phyloP scores from a whole-genome alignment of 2,113 vertebrate species.

The Chamaea fasciata region DNA sequence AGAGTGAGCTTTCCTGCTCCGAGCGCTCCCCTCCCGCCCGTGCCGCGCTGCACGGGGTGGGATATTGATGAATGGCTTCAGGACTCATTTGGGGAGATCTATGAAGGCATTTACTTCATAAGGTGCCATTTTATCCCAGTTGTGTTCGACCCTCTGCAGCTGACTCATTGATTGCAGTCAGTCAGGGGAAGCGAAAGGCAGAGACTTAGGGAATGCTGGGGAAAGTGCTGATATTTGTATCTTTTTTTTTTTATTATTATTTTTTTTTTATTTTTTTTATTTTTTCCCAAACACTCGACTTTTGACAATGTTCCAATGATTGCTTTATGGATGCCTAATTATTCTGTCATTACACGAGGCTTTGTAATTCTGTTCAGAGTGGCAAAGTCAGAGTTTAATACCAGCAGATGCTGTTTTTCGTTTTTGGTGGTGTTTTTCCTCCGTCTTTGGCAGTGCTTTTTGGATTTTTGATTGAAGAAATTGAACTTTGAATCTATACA shows the following conservation, averaged over 20 bases:
- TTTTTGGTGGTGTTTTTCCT: neutral
- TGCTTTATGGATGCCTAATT: slow-evolving; percentile 24
- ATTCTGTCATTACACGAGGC: slow-evolving; percentile 10
- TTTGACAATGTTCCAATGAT: neutral
- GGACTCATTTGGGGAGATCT: slow-evolving; percentile 65
- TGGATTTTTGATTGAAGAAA: neutral
- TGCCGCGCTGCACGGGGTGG: neutral
- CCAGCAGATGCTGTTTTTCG: neutral
- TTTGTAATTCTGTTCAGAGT: neutral
- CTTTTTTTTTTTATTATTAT: neutral
- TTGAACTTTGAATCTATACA: neutral
- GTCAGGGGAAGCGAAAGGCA: neutral
- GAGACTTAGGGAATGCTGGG: neutral
- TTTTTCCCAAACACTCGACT: neutral
- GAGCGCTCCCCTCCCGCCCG: neutral
- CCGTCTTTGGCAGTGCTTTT: neutral
- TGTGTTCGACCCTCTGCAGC: slow-evolving; percentile 46
- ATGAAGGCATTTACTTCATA: slow-evolving; percentile 63
- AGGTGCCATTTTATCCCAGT: slow-evolving; percentile 65
- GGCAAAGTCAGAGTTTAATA: neutral
- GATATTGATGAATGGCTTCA: slow-evolving; percentile 65
- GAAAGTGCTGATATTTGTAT: neutral
- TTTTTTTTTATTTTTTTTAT: neutral
- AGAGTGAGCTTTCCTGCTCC: slow-evolving; percentile 34
- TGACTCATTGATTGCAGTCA: slow-evolving; percentile 61